phyloP scores from a whole-genome alignment of 2,888 invertebrate genomes.

The Ecliptopera silaceata region DNA sequence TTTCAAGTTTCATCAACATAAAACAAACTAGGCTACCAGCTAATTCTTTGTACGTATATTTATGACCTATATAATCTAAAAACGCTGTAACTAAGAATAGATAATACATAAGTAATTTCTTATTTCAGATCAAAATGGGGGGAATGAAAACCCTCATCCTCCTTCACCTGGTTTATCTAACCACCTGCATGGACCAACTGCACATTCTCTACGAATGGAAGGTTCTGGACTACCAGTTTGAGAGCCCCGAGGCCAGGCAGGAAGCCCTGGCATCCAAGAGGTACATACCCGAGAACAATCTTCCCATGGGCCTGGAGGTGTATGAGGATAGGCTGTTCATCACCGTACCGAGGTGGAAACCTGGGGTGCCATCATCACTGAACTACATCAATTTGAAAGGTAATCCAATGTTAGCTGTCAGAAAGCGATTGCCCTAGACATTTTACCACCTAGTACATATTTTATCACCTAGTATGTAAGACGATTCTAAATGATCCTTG shows the following conservation, averaged over 20 bases:
- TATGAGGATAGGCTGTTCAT: slow-evolving; percentile 86
- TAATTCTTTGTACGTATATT: too few relatives aligned
- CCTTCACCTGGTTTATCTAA: slow-evolving; percentile 63
- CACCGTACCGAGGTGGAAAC: slow-evolving; percentile 89
- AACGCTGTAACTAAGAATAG: too few relatives aligned
- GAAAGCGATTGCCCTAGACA: too few relatives aligned
- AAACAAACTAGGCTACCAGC: too few relatives aligned
- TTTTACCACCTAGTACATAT: too few relatives aligned
- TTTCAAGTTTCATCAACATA: too few relatives aligned
- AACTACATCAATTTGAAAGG: slow-evolving; percentile 89
- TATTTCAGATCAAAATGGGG: slow-evolving; percentile 54
- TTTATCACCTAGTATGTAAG: too few relatives aligned
- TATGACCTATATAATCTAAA: too few relatives aligned
- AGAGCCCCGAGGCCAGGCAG: slow-evolving; percentile 78
- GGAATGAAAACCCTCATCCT: slow-evolving; percentile 59
- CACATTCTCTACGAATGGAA: slow-evolving; percentile 89
- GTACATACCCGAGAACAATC: slow-evolving; percentile 87
- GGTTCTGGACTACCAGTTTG: slow-evolving; percentile 87
- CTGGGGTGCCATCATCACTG: slow-evolving; percentile 89
- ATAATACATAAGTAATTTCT: too few relatives aligned
- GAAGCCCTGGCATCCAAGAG: slow-evolving; percentile 82
- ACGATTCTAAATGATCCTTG: too few relatives aligned
- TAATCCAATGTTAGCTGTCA: too few relatives aligned
- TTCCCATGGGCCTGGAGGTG: slow-evolving; percentile 89
- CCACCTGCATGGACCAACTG: slow-evolving; percentile 85